Base-by-base conservation (phyloP, 2,797 vertebrate genomes). In the Octomys mimax region DNA sequence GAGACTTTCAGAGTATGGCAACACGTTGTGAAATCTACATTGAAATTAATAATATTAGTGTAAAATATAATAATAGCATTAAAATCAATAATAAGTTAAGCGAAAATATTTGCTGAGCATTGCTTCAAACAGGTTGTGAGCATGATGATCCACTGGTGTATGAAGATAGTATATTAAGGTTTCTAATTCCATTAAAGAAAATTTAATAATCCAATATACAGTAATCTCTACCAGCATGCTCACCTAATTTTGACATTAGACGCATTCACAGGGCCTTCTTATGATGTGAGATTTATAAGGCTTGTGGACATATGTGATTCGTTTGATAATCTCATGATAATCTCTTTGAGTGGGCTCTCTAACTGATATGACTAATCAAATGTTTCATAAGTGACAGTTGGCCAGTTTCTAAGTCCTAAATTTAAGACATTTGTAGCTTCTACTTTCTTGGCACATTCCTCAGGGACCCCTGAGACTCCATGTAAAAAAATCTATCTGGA, bases 151-250 rank as follows among this genome's bases (percentile, higher is more conserved):
- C 39, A 75, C 39, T 28, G 26, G n/a, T 33, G 0, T 70, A 8
- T 70, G 28, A 64, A 8, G 39, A 90, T 2, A 57, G 22, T 59
- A 61, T 33, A 21, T 52, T 75, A 73, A 28, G 54, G 68, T 79
- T 94, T 94, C 31, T 59, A 94, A 75, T 46, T 33, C 77, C 3
- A 2, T 66, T 77, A 66, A 89, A 33, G 42, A 31, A 88, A 94
- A 57, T 77, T 13, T 61, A 89, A 62, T 46, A 11, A 90, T 24
- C 42, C 31, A 79, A 71, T 6, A 28, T 80, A 61, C 33, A 61
- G 42, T 90, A 36, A 86, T 61, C 16, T n/a, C 11, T 85, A 80
- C 0, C 62, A 66, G 11, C 28, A 75, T 12, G 54, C 11, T 80
- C 18, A 64, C 26, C 11, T 14, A 59, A 36, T 66, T 24, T 75